These are phyloP conservation scores for Ptilorrhoa leucosticta DNA, from an alignment of 2,113 vertebrate species.

Conservation along the genomic window DNA sequence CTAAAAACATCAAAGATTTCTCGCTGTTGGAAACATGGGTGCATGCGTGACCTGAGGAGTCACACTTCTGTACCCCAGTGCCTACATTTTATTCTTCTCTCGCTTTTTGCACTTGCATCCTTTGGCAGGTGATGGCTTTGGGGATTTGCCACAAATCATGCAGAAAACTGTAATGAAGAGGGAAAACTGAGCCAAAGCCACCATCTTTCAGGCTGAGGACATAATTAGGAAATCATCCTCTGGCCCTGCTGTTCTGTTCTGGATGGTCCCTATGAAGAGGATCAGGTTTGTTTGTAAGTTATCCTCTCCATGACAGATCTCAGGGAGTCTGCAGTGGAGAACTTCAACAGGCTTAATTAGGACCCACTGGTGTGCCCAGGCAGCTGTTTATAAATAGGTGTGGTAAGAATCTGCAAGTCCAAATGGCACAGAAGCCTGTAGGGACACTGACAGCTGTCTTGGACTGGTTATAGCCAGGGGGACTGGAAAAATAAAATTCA, in stretches of 20 bases:
- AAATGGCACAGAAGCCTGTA: not conserved
- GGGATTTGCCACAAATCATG: not conserved
- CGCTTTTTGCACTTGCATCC: not conserved
- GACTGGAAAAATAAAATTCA: not conserved
- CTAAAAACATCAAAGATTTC: not conserved
- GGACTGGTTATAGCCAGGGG: not conserved
- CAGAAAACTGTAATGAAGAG: not conserved
- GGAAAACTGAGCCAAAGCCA: not conserved
- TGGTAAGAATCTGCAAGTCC: not conserved
- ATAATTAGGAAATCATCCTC: not conserved
- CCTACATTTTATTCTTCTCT: not conserved
- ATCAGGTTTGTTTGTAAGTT: not conserved
- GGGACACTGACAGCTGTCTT: not conserved
- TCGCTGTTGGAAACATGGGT: not conserved
- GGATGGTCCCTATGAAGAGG: not conserved
- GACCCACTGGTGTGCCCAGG: not conserved
- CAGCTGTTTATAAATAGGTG: not conserved
- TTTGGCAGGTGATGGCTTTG: not conserved
- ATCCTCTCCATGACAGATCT: not conserved
- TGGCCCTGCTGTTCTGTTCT: not conserved
- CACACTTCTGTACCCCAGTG: not conserved
- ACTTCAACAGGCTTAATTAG: not conserved
- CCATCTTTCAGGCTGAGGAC: not conserved
- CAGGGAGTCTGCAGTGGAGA: not conserved
- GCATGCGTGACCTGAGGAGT: not conserved